These are phyloP conservation scores for Lepus americanus DNA, from an alignment of 2,113 vertebrate species.

Conservation along the genomic window DNA sequence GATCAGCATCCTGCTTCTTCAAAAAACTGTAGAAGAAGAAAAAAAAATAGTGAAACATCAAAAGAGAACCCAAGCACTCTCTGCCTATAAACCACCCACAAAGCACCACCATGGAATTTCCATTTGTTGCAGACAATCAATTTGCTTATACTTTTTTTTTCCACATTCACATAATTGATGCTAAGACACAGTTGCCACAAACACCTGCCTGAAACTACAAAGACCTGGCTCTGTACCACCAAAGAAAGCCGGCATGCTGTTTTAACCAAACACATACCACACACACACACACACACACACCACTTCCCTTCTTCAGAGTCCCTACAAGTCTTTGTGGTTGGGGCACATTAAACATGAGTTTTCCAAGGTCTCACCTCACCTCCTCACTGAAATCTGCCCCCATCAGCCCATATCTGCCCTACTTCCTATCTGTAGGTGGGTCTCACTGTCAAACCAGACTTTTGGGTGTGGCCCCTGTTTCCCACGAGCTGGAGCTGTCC, in stretches of 20 bases:
- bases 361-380: neutral
- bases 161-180: slow-evolving; percentile 49
- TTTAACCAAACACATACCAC: neutral
- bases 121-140: slow-evolving; percentile 47
- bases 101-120: slow-evolving; percentile 74
- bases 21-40: slow-evolving; percentile 54
- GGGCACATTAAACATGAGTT: neutral
- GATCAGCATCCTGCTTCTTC: slow-evolving; percentile 71
- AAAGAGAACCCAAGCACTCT: slow-evolving; percentile 43
- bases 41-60: slow-evolving; percentile 58
- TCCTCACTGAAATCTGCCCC: neutral
- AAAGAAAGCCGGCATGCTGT: slow-evolving; percentile 9
- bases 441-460: neutral
- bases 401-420: neutral
- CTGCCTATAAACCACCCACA: slow-evolving; percentile 60
- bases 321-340: neutral
- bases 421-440: slow-evolving; percentile 4
- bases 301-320: neutral
- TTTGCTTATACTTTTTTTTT: slow-evolving; percentile 69
- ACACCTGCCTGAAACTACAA: slow-evolving; percentile 61
- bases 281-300: neutral
- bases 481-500: neutral
- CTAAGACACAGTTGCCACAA: slow-evolving; percentile 80
- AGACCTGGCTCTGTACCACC: neutral
- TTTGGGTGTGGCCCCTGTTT: neutral